phyloP scores from a whole-genome alignment of 2,113 vertebrate genomes.

The Petroica traversi region DNA sequence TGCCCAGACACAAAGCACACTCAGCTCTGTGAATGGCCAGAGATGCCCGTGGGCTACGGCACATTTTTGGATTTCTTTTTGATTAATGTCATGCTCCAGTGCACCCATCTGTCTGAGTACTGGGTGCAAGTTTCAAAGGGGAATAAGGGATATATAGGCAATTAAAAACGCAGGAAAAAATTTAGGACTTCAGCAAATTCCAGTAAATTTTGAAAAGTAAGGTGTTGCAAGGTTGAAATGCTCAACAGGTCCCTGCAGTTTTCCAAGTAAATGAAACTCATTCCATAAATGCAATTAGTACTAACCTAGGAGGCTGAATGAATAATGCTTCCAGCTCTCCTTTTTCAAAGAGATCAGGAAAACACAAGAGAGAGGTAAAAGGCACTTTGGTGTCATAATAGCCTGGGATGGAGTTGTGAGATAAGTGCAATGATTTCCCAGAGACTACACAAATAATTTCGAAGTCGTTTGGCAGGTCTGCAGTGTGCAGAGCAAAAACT shows the following conservation, averaged over 20 bases:
- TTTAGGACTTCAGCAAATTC: not conserved
- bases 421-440: not conserved
- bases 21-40: not conserved
- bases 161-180: not conserved
- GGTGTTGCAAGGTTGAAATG: not conserved
- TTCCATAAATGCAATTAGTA: not conserved
- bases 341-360: not conserved
- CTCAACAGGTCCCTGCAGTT: not conserved
- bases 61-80: slow-evolving; percentile 47
- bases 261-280: not conserved
- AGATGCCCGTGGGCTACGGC: slow-evolving; percentile 1
- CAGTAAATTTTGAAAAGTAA: not conserved
- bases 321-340: not conserved
- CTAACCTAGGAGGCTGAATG: not conserved
- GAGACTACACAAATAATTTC: not conserved
- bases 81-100: slow-evolving; percentile 69
- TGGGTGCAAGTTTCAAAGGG: slow-evolving; percentile 6
- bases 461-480: not conserved
- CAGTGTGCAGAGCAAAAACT: not conserved
- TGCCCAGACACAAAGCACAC: slow-evolving; percentile 34
- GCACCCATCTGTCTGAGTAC: slow-evolving; percentile 43
- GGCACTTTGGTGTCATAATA: not conserved
- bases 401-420: not conserved
- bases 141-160: not conserved
- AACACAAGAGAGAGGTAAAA: not conserved